These are phyloP conservation scores for Aquatica leii DNA, from an alignment of 2,888 invertebrate species.

Conservation along the genomic window DNA sequence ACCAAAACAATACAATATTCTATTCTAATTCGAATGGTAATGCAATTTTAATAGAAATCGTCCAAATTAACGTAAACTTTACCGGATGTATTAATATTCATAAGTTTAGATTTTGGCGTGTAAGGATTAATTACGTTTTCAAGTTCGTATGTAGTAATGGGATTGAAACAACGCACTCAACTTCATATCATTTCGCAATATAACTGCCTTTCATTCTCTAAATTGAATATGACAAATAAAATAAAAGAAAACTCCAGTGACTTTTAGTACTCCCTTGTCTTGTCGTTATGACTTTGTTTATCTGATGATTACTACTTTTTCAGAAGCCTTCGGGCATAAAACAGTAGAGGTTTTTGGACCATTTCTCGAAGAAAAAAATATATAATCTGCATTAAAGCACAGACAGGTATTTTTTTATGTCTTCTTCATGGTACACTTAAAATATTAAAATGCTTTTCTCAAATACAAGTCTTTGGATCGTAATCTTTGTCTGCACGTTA, in stretches of 20 bases:
- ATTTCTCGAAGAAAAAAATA: not conserved
- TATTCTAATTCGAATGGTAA: conserved; percentile 36
- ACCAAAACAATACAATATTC: conserved; percentile 37
- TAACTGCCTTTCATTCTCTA: conserved; percentile 20
- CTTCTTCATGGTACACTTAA: no score
- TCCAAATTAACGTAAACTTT: conserved; percentile 37
- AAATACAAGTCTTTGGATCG: no score
- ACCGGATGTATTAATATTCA: conserved; percentile 35
- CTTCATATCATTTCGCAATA: conserved; percentile 15
- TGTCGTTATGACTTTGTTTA: conserved; percentile 15
- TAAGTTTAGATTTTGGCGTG: conserved; percentile 33
- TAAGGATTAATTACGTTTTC: conserved; percentile 34
- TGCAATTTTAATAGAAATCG: conserved; percentile 40
- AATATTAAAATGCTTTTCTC: no score
- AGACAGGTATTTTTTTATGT: no score
- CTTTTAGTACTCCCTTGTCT: not conserved
- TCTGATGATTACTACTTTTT: conserved; percentile 13
- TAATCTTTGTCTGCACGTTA: no score
- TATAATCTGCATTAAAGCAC: no score
- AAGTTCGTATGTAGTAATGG: conserved; percentile 20
- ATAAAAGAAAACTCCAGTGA: conserved; percentile 8
- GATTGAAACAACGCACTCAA: conserved; percentile 1
- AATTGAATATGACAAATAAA: conserved; percentile 28
- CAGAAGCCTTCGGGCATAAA: conserved; percentile 10
- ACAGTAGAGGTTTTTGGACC: not conserved